A percentile compares a stretch with the other conserved stretches of the same genome.
Evolutionary conservation across 1,140 invertebrate genomes (phyloP).

Genomic region (Agraylea sexmaculata): DNA sequence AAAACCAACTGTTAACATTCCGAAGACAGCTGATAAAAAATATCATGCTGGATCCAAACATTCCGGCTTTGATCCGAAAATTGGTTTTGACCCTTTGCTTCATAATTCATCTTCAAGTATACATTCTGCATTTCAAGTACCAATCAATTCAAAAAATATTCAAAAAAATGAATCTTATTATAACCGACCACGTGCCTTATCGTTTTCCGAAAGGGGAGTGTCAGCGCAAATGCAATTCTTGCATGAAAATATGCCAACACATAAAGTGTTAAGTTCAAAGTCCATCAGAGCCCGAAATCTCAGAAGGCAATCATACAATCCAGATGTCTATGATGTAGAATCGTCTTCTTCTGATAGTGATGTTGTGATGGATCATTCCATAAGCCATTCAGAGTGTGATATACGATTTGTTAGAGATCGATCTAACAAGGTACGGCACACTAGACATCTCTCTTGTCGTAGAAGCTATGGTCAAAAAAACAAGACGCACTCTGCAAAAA

Average conservation of each 20-base stretch:
- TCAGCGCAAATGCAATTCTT: constrained; percentile 20
- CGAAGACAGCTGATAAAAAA: no score
- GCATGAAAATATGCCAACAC: constrained; percentile 8
- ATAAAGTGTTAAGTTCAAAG: constrained; percentile 14
- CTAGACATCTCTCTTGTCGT: constrained; percentile 11
- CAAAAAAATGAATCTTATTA: constrained; percentile 7
- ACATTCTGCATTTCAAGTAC: constrained; percentile 14
- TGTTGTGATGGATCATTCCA: constrained; percentile 23
- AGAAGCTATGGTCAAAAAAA: constrained; percentile 13
- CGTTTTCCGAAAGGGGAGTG: constrained; percentile 21
- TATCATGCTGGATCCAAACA: constrained; percentile 10
- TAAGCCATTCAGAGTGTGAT: constrained; percentile 34
- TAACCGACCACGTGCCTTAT: constrained; percentile 9
- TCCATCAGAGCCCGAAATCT: constrained; percentile 38
- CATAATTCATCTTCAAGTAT: constrained; percentile 13
- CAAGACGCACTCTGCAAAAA: neutral
- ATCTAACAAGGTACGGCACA: constrained; percentile 7
- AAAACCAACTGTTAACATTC: no score
- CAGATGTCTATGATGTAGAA: constrained; percentile 32
- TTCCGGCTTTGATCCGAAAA: constrained; percentile 9
- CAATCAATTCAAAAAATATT: neutral
- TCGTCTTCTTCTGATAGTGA: constrained; percentile 30
- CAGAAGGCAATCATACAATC: constrained; percentile 42
- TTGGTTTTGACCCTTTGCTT: constrained; percentile 4
- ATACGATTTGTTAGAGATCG: constrained; percentile 25